These are phyloP conservation scores for Sarcophaga rosellei DNA, from an alignment of 2,888 invertebrate species.

Conservation along the genomic window DNA sequence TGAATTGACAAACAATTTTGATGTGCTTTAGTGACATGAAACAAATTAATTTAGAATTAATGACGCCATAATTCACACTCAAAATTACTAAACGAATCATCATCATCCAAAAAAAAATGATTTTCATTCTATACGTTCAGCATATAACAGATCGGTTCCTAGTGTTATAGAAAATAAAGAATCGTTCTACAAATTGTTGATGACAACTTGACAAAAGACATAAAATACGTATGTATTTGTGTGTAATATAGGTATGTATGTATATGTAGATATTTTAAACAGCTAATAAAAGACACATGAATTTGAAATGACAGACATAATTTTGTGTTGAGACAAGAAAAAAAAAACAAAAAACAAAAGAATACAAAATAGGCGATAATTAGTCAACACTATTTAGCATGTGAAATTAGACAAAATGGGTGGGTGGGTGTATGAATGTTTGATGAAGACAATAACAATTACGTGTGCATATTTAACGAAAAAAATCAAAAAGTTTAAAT, in stretches of 20 bases:
- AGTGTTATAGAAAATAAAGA: slow-evolving; percentile 19
- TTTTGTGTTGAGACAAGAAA: slow-evolving; percentile 8
- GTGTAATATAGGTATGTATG: background rate
- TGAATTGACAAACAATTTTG: slow-evolving; percentile 57
- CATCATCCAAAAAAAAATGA: background rate
- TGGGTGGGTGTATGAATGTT: slow-evolving; percentile 40
- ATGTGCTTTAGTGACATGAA: slow-evolving; percentile 69
- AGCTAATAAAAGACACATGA: background rate
- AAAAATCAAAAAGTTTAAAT: slow-evolving; percentile 4
- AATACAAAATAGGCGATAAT: slow-evolving; percentile 59
- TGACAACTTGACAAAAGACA: slow-evolving; percentile 47
- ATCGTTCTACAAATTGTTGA: slow-evolving; percentile 33
- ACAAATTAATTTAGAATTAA: slow-evolving; percentile 79
- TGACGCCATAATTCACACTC: slow-evolving; percentile 76
- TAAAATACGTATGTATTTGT: background rate
- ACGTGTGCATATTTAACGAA: background rate
- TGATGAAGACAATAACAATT: slow-evolving; percentile 18
- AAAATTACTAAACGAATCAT: slow-evolving; percentile 8
- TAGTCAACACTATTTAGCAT: slow-evolving; percentile 54
- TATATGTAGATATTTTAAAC: background rate
- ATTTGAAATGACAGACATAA: slow-evolving; percentile 12
- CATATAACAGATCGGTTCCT: slow-evolving; percentile 11
- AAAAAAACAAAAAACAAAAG: slow-evolving; percentile 1
- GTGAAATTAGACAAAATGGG: background rate
- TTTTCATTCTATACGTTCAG: background rate